Evolutionary conservation across 1,140 invertebrate genomes (phyloP).

Genomic region (Nephotettix cincticeps): DNA sequence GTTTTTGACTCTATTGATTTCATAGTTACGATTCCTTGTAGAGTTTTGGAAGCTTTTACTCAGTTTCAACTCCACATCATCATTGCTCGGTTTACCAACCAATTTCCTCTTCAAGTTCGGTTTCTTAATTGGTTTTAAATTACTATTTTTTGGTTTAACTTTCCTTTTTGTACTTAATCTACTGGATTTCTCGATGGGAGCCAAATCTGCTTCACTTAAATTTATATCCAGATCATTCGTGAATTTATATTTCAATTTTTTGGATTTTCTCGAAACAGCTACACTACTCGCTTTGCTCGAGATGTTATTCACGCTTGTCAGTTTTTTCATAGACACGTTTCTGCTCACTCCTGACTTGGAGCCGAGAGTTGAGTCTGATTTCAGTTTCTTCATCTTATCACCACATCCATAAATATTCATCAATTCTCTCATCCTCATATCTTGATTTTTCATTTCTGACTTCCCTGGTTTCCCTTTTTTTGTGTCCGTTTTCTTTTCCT

Average conservation of each 20-base stretch:
- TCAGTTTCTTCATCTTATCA: neutral
- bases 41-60: neutral
- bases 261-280: neutral
- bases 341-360: neutral
- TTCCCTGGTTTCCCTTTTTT: neutral
- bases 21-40: neutral
- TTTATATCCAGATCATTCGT: too few relatives aligned
- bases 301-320: neutral
- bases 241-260: neutral
- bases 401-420: slow-evolving; percentile 7
- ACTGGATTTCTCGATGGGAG: neutral
- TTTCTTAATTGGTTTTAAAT: neutral
- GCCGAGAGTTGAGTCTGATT: neutral
- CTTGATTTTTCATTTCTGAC: neutral
- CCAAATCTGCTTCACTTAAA: neutral
- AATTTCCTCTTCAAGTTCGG: neutral
- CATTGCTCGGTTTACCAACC: neutral
- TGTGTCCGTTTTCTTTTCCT: neutral
- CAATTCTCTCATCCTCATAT: neutral
- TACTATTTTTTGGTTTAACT: neutral
- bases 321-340: neutral
- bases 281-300: neutral
- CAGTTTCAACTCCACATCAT: neutral
- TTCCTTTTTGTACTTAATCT: slow-evolving; percentile 6
- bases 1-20: too few relatives aligned